phyloP scores from a whole-genome alignment of 2,888 invertebrate genomes.

The Creontiades dilutus region DNA sequence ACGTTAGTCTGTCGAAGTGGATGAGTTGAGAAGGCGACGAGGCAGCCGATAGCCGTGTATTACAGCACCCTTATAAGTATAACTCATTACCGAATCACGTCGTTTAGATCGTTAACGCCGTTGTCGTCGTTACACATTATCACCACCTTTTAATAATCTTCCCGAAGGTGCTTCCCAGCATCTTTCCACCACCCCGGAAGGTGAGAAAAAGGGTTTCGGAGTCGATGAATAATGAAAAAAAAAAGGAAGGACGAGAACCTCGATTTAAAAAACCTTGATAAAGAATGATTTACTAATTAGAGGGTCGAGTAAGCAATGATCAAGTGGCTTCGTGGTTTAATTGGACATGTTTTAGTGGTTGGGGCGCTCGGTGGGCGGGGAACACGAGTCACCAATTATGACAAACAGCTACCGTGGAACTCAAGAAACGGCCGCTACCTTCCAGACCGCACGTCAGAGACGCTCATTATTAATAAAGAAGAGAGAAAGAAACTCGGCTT shows the following conservation, averaged over 20 bases:
- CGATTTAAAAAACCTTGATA: constrained; percentile 48
- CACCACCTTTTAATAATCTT: neutral
- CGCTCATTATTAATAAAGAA: constrained; percentile 63
- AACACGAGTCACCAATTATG: constrained; percentile 69
- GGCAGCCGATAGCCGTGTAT: too few species aligned
- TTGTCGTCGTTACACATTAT: neutral
- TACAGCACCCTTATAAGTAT: too few species aligned
- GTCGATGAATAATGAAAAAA: constrained; percentile 12
- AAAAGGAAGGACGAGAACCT: constrained; percentile 33
- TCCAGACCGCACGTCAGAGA: constrained; percentile 53
- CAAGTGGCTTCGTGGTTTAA: constrained; percentile 64
- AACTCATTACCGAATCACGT: neutral
- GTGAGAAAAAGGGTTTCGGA: neutral
- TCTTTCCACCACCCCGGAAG: neutral
- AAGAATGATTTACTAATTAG: constrained; percentile 70
- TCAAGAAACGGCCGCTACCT: neutral
- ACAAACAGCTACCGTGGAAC: constrained; percentile 56
- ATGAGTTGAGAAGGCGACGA: too few species aligned
- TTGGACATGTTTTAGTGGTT: constrained; percentile 68
- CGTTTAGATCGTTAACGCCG: neutral
- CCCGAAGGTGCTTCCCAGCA: neutral
- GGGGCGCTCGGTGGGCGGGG: constrained; percentile 58
- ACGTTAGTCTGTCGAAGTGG: too few species aligned
- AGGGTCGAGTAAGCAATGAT: constrained; percentile 65
- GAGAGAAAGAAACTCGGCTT: constrained; percentile 50